Base-by-base conservation (phyloP, 2,113 vertebrate genomes). In the Grammomys dolichurus region DNA sequence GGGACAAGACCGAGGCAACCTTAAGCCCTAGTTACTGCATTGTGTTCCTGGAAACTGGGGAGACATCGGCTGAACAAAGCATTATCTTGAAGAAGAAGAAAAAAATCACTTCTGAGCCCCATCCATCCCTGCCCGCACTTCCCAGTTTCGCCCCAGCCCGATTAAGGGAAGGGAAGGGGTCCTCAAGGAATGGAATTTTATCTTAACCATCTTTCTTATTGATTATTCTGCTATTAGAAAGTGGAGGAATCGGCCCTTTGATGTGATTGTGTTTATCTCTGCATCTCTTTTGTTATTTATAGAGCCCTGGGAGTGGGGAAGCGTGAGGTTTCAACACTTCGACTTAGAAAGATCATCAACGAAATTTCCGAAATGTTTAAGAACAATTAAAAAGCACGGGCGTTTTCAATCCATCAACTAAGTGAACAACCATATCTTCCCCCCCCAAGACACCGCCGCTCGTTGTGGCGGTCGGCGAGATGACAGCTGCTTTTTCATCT, bases 221-320 rank as follows among this genome's bases (percentile, higher is more conserved):
- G 97, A 97, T 96, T 89, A 93, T 93, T 80, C 87, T 36, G 77
- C 97, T 93, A 58, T 97, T 95, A 96, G 97, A 92, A 97, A 98
- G 86, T 97, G 95, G 58, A 96, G 92, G 96, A 90, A 96, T 96
- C 97, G 78, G 84, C 76, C 90, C 81, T 97, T 95, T 90, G 96
- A 95, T 93, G 95, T 93, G 95, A 96, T 87, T 77, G 95, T 98
- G 97, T 97, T 97, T 98, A 97, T 97, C 97, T 95, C 98, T 95
- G 97, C 98, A 93, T 98, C 99, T 98, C 98, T 99, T 99, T 99
- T 99, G 98, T 99, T 98, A 97, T 98, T 98, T 98, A 97, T 96
- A 97, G 97, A 96, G 95, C 97, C 87, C 88, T 63, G 90, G 95
- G 96, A 96, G 70, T 54, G 95, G 94, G 46, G 10, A 94, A 76